Conservation (phyloP, 2,888 invertebrate species). For the Sympetrum striolatum region DNA sequence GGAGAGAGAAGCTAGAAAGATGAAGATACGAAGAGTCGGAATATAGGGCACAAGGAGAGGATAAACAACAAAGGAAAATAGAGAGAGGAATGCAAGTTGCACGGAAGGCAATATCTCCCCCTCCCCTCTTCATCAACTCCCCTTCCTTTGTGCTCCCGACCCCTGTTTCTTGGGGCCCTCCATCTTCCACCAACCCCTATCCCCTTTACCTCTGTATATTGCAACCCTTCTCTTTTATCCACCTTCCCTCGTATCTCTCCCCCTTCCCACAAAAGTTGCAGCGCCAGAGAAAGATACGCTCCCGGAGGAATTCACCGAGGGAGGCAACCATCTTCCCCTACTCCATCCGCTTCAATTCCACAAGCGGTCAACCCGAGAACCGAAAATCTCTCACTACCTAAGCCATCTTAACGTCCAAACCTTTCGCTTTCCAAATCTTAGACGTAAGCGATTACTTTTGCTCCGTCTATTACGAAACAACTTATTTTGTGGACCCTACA, state of each 20-base stretch:
- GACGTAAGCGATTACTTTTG: too few species aligned
- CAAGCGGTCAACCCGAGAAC: neutral
- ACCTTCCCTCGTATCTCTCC: neutral
- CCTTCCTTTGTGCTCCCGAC: neutral
- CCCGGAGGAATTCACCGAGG: slow-evolving; percentile 14
- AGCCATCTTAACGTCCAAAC: neutral
- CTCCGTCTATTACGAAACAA: too few species aligned
- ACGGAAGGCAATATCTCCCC: neutral
- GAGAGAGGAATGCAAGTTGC: neutral
- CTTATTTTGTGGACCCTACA: too few species aligned
- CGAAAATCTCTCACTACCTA: neutral
- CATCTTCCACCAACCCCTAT: neutral
- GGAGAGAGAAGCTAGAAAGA: neutral
- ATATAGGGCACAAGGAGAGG: neutral
- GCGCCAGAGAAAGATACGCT: slow-evolving; percentile 10
- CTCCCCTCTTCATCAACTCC: neutral
- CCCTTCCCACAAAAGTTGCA: slow-evolving; percentile 30
- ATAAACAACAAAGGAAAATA: neutral
- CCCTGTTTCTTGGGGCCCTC: neutral
- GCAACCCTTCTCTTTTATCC: neutral
- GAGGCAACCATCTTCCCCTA: neutral
- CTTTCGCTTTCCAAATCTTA: too few species aligned
- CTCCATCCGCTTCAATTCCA: neutral
- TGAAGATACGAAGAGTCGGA: neutral
- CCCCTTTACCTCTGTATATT: neutral